A percentile compares a stretch with the other conserved stretches of the same genome.
These are phyloP conservation scores for Toxostoma redivivum DNA, from an alignment of 2,113 vertebrate species.

Conservation along the genomic window DNA sequence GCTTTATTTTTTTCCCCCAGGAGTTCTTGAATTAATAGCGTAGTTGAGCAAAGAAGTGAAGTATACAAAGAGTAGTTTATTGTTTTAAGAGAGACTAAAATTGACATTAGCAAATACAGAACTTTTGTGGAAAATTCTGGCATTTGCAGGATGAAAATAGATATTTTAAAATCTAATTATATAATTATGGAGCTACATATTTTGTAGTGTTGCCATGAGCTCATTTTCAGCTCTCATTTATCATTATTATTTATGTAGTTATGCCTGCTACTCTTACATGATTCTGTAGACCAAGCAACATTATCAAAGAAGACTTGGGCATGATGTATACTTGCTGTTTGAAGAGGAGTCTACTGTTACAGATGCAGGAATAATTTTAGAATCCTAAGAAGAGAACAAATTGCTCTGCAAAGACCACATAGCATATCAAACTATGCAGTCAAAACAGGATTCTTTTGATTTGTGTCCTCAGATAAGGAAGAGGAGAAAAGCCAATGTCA, in stretches of 20 bases:
- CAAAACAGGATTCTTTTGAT: neutral
- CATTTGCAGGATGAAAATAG: neutral
- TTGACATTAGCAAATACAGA: neutral
- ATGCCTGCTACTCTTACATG: neutral
- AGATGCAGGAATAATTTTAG: neutral
- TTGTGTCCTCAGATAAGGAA: neutral
- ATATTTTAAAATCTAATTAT: neutral
- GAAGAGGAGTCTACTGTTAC: neutral
- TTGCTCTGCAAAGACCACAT: neutral
- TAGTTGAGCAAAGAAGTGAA: neutral
- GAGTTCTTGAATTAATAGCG: neutral
- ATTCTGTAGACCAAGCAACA: neutral
- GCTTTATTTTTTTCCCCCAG: neutral
- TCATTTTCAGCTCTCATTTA: neutral
- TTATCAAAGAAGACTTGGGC: neutral
- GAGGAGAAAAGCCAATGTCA: neutral
- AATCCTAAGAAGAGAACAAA: neutral
- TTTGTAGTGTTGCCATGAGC: neutral
- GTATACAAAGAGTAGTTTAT: neutral
- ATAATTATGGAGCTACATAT: neutral
- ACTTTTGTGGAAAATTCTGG: neutral
- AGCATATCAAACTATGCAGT: neutral
- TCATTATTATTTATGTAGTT: neutral
- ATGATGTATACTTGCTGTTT: neutral
- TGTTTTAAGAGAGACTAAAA: neutral